Evolutionary conservation across 37 sponge, comb jelly and placozoan genomes (phyloP).

Genomic region (Eunapius fragilis): DNA sequence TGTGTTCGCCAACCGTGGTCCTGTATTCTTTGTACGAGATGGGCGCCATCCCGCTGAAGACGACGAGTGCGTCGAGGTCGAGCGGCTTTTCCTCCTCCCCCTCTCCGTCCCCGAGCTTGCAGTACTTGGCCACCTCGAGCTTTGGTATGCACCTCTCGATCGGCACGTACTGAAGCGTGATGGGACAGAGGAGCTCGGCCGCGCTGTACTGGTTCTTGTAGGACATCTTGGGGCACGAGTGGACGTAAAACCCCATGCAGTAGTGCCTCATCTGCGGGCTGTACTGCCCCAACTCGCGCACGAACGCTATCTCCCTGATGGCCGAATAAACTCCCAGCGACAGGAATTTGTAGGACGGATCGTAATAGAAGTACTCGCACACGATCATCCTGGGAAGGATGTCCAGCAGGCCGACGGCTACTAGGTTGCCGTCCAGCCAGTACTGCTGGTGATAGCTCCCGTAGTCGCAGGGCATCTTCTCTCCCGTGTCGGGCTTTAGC

Average conservation of each 20-base stretch:
- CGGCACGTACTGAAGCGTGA: conserved; percentile 61
- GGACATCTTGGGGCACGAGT: conserved; percentile 84
- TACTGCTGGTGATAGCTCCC: conserved; percentile 80
- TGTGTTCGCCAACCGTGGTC: not conserved
- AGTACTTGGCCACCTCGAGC: conserved; percentile 61
- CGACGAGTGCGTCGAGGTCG: not conserved
- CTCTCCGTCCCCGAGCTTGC: conserved; percentile 40
- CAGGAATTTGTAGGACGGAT: conserved; percentile 63
- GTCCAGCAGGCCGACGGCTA: conserved; percentile 72
- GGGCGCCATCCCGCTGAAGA: not conserved
- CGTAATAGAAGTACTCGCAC: conserved; percentile 79
- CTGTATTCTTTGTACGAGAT: conserved; percentile 21
- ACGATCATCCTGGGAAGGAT: conserved; percentile 68
- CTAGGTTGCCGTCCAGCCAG: conserved; percentile 61
- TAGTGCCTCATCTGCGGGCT: conserved; percentile 69
- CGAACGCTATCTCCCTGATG: conserved; percentile 49
- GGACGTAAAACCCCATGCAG: conserved; percentile 93
- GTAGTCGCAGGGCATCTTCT: conserved; percentile 17
- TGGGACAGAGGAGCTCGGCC: conserved; percentile 72
- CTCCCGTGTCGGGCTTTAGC: not conserved
- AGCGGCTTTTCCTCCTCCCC: conserved; percentile 8
- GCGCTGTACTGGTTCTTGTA: conserved; percentile 79
- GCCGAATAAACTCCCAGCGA: conserved; percentile 69
- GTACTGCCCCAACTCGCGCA: conserved; percentile 23
- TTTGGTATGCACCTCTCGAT: conserved; percentile 46